Percentiles rank a stretch among this genome's conserved stretches.
Conservation (phyloP, 2,797 vertebrate genomes). For the Gastrophryne carolinensis region DNA sequence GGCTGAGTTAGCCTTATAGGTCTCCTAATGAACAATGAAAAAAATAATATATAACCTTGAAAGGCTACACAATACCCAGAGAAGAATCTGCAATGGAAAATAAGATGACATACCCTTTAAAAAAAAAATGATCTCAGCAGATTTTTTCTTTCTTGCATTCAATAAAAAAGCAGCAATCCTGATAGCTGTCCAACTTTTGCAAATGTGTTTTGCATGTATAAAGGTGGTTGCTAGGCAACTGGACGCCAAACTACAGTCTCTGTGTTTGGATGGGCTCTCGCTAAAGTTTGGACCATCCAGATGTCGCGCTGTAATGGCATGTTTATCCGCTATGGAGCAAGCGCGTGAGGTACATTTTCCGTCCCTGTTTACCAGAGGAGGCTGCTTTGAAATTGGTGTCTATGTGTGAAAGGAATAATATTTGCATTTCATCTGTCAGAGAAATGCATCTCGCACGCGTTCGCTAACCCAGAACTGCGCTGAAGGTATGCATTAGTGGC, state of each 20-base stretch:
- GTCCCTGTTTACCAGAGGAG: slow-evolving; percentile 61
- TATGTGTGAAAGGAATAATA: slow-evolving; percentile 59
- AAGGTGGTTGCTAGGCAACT: slow-evolving; percentile 67
- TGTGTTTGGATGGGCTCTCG: slow-evolving; percentile 71
- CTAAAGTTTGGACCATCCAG: slow-evolving; percentile 56
- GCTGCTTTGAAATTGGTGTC: slow-evolving; percentile 59
- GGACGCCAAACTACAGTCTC: slow-evolving; percentile 64
- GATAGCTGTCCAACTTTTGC: slow-evolving; percentile 64
- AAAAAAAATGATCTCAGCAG: slow-evolving; percentile 37
- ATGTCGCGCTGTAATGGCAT: slow-evolving; percentile 63
- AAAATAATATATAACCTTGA: background rate
- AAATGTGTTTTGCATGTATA: slow-evolving; percentile 73
- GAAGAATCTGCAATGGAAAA: slow-evolving; percentile 3
- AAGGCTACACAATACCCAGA: background rate
- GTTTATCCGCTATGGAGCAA: slow-evolving; percentile 58
- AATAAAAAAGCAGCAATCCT: slow-evolving; percentile 63
- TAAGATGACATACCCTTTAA: slow-evolving; percentile 3
- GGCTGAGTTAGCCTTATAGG: slow-evolving; percentile 36
- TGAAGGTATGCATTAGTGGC: slow-evolving; percentile 52
- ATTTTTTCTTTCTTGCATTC: slow-evolving; percentile 57
- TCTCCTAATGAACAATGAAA: slow-evolving; percentile 8
- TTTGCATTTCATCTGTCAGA: slow-evolving; percentile 61
- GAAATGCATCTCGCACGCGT: slow-evolving; percentile 45
- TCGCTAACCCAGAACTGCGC: slow-evolving; percentile 38
- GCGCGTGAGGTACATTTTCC: slow-evolving; percentile 67